phyloP scores from a whole-genome alignment of 2,888 invertebrate species.

The Orthosia incerta region DNA sequence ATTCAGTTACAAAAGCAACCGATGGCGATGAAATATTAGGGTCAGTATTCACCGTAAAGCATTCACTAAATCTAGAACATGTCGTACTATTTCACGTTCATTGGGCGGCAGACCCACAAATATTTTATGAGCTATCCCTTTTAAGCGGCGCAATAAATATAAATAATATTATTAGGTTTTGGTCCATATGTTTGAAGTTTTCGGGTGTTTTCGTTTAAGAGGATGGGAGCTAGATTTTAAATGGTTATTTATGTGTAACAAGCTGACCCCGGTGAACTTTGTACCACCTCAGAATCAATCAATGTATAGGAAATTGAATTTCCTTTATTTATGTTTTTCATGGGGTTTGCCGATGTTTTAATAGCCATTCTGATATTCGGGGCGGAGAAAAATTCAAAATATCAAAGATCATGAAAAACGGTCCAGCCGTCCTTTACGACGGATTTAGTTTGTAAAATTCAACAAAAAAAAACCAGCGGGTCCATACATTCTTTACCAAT shows the following conservation, averaged over 20 bases:
- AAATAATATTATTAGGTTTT: slow-evolving; percentile 19
- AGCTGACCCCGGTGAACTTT: too few relatives aligned
- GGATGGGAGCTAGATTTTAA: not conserved
- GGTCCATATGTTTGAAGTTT: not conserved
- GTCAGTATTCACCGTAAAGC: slow-evolving; percentile 9
- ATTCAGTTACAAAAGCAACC: not conserved
- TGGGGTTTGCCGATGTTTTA: too few relatives aligned
- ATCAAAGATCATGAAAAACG: too few relatives aligned
- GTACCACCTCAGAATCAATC: too few relatives aligned
- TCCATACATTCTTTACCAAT: too few relatives aligned
- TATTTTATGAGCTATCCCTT: slow-evolving; percentile 48
- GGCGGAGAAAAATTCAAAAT: too few relatives aligned
- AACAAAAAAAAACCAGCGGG: too few relatives aligned
- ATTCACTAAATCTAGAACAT: slow-evolving; percentile 44
- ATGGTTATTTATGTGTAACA: not conserved
- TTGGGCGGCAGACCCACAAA: slow-evolving; percentile 25
- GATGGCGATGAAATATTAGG: slow-evolving; percentile 24
- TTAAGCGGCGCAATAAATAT: slow-evolving; percentile 15
- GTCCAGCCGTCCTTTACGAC: too few relatives aligned
- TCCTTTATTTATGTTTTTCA: too few relatives aligned
- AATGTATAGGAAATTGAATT: too few relatives aligned
- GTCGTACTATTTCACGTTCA: slow-evolving; percentile 41
- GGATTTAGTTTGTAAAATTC: too few relatives aligned
- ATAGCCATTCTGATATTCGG: too few relatives aligned
- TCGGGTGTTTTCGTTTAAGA: not conserved